Evolutionary conservation across 2,888 invertebrate genomes (phyloP).

Genomic region (Chrysopilus asiliformis): DNA sequence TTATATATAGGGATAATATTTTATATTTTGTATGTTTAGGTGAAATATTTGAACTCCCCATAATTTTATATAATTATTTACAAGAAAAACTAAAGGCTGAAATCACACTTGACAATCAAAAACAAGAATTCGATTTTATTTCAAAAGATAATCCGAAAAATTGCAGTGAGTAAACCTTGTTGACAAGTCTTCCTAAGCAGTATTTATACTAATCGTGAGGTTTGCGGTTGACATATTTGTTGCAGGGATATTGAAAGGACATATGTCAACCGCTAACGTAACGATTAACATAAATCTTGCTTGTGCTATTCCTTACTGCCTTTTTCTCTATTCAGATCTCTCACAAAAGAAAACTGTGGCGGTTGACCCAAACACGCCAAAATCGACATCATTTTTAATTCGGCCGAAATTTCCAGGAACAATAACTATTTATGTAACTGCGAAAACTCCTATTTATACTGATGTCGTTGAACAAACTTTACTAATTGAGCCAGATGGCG

Average conservation of each 20-base stretch:
- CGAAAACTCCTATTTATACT: conserved; percentile 61
- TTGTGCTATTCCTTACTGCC: no score
- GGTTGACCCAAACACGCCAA: conserved; percentile 55
- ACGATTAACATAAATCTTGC: no score
- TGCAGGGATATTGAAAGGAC: no score
- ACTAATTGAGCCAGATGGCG: conserved; percentile 67
- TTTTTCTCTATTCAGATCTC: no score
- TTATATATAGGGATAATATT: conserved; percentile 5
- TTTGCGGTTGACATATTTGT: no score
- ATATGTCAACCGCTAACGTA: no score
- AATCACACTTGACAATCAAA: conserved; percentile 69
- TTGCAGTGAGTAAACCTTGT: background rate
- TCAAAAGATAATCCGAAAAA: conserved; percentile 59
- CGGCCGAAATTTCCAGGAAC: conserved; percentile 57
- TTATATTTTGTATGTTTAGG: conserved; percentile 36
- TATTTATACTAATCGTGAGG: no score
- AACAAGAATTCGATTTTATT: conserved; percentile 67
- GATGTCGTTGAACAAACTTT: conserved; percentile 64
- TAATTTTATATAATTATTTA: conserved; percentile 80
- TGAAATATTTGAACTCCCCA: conserved; percentile 78
- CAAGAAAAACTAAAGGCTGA: conserved; percentile 62
- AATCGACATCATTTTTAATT: conserved; percentile 74
- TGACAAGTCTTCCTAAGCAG: conserved; percentile 3
- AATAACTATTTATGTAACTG: conserved; percentile 60
- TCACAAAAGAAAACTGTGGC: conserved; percentile 22